Conservation (phyloP, 2,888 invertebrate genomes). For the Brachyptera risi region DNA sequence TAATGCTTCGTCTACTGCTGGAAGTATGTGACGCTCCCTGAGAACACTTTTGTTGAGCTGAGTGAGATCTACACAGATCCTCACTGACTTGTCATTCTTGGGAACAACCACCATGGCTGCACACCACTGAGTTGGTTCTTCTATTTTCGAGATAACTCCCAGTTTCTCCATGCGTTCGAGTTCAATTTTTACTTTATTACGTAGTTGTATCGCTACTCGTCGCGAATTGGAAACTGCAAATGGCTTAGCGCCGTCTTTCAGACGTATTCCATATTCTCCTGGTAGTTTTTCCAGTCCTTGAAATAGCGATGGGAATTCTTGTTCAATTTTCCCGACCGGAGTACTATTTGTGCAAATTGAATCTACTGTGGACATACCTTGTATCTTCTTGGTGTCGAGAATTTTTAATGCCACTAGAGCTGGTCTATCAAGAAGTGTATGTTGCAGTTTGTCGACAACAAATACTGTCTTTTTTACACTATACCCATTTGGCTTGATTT, state of each 20-base stretch:
- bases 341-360: neutral
- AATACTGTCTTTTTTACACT: neutral
- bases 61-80: conserved; percentile 38
- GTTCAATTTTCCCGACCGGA: neutral
- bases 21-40: conserved; percentile 25
- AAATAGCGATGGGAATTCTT: neutral
- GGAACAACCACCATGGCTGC: conserved; percentile 40
- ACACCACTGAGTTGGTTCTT: conserved; percentile 40
- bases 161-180: conserved; percentile 36
- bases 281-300: neutral
- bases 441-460: neutral
- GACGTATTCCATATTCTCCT: no score
- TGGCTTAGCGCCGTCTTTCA: conserved; percentile 33
- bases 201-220: conserved; percentile 39
- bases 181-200: conserved; percentile 39
- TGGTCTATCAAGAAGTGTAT: neutral
- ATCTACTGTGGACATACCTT: neutral
- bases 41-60: conserved; percentile 36
- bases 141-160: conserved; percentile 38
- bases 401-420: neutral
- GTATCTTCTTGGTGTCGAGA: neutral
- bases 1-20: conserved; percentile 35
- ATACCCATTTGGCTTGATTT: neutral
- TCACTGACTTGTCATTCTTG: conserved; percentile 35
- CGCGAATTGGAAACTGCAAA: conserved; percentile 36